These are phyloP conservation scores for Drosophila histrio DNA, from an alignment of 2,888 invertebrate species.

Conservation along the genomic window DNA sequence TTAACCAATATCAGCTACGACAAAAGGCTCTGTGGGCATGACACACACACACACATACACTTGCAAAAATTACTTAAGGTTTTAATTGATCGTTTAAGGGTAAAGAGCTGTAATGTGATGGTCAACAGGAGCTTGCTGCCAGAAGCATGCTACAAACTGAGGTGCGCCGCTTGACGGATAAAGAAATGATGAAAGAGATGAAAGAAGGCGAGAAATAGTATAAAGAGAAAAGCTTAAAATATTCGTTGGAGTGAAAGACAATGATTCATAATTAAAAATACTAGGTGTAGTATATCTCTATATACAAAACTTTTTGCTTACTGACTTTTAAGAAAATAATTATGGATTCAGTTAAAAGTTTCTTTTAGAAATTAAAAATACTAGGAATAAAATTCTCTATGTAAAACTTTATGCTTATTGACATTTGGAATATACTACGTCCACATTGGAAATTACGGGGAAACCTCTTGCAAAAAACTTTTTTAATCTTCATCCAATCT, in stretches of 20 bases:
- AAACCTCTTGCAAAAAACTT: neutral
- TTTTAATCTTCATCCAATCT: neutral
- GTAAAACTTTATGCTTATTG: too few relatives aligned
- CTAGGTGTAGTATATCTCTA: neutral
- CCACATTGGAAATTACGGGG: neutral
- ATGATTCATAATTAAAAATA: neutral
- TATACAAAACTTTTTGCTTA: neutral
- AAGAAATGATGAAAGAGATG: neutral
- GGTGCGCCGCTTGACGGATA: neutral
- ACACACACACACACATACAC: neutral
- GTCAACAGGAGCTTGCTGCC: neutral
- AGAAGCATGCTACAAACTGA: constrained; percentile 9
- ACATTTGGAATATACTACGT: neutral
- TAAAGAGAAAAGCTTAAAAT: neutral
- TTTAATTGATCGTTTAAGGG: constrained; percentile 53
- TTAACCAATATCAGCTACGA: constrained; percentile 25
- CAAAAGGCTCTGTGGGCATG: neutral
- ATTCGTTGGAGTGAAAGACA: neutral
- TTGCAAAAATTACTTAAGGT: constrained; percentile 25
- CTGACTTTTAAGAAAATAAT: neutral
- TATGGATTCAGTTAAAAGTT: neutral
- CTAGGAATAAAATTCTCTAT: too few relatives aligned
- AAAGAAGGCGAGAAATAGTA: neutral
- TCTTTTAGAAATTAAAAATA: neutral
- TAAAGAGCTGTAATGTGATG: constrained; percentile 9